A percentile compares a stretch with the other conserved stretches of the same genome.
phyloP scores from a whole-genome alignment of 2,113 vertebrate genomes.

The Oceanodroma tethys region DNA sequence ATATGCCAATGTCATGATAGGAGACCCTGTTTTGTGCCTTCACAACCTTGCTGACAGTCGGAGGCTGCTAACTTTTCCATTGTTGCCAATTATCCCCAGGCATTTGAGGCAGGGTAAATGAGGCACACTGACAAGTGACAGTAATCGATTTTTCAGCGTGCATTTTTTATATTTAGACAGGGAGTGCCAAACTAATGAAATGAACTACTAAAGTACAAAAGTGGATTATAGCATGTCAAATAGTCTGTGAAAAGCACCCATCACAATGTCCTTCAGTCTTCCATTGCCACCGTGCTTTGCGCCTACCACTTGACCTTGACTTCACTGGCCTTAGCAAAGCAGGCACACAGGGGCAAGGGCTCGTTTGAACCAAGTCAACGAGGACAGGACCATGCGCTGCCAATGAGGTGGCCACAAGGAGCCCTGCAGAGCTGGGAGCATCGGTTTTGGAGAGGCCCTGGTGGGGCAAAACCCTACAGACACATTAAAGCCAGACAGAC shows the following conservation, averaged over 20 bases:
- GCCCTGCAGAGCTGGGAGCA: background rate
- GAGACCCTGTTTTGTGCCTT: background rate
- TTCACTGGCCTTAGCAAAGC: background rate
- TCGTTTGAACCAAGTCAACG: background rate
- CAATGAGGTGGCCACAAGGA: accelerated
- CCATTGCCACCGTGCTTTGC: background rate
- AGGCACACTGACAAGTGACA: constrained; percentile 42
- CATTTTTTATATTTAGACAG: constrained; percentile 44
- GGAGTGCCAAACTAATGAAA: constrained; percentile 23
- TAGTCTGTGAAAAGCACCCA: background rate
- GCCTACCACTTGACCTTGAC: background rate
- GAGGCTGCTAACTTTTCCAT: background rate
- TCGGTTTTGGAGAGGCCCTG: background rate
- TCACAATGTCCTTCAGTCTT: background rate
- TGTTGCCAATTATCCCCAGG: constrained; percentile 35
- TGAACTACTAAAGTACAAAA: background rate
- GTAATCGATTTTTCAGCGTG: constrained; percentile 37
- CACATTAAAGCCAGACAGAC: background rate
- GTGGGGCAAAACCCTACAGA: background rate
- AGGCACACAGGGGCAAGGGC: background rate
- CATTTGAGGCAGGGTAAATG: constrained; percentile 29
- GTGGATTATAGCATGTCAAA: background rate
- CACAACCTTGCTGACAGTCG: background rate
- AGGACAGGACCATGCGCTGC: background rate
- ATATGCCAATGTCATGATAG: background rate